Base-by-base conservation (phyloP, 2,888 invertebrate genomes). In the Unio delphinus region DNA sequence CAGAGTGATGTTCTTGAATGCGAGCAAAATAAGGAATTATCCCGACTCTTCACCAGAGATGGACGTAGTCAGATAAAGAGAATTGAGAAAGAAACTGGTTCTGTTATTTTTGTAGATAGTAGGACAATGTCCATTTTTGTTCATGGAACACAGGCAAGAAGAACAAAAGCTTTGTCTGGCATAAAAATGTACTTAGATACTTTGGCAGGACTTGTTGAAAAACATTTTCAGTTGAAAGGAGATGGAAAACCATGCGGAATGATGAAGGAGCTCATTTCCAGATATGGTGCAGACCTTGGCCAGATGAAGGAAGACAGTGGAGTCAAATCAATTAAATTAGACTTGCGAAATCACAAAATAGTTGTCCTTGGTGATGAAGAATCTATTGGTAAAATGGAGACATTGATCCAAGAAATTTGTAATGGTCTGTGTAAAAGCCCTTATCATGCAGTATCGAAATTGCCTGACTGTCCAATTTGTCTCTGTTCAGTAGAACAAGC, bases 381-480 rank as follows among this genome's bases (percentile, higher is more conserved):
- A 23, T 23, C 73, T 18, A 34, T 83, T 6, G 64, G 69, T 8
- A 75, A 78, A 59, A 73, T 79, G 23, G 56, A 72, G 11, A 28
- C 56, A 30, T 55, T 55, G 15, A 74, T 83, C 20, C 67, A 73
- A 17, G 68, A 67, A 8, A 56, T 75, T 6, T 68, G 54, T 57
- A 30, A 64, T 34, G 65, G 59, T n/a, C 23, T 62, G 20, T 7
- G 15, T 11, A 45, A 45, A 11, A 4, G 11, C 1, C 0, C 45
- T 45, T 8, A 11, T 45, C 4, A 11, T 45, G 45, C 2, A 45
- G 5, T 26, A 17, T 45, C 57, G 28, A 30, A 23, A 11, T 0
- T 45, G 20, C 78, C 75, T 28, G 83, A 86, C 30, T 88, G 88
- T 68, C 79, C 80, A 20, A 79, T 85, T 15, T 88, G 88, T 69